A percentile compares a stretch with the other conserved stretches of the same genome.
Conservation (phyloP, 2,113 vertebrate species). For the Lycaon pictus region DNA sequence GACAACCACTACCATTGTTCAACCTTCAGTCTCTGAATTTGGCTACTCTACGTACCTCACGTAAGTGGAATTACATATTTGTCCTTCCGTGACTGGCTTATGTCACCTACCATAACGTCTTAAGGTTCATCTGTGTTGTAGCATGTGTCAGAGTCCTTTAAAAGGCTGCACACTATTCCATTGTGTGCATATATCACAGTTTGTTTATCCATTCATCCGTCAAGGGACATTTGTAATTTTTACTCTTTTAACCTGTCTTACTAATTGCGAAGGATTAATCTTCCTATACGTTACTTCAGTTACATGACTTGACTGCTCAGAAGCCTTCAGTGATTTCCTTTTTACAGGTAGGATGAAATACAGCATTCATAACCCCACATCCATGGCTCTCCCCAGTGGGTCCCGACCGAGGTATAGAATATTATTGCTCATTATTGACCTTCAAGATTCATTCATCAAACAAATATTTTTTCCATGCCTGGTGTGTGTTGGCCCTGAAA, state of each 20-base stretch:
- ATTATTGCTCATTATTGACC: neutral
- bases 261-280: neutral
- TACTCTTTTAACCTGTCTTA: neutral
- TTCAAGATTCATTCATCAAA: neutral
- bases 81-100: neutral
- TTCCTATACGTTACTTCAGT: neutral
- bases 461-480: constrained; percentile 15
- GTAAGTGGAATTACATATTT: neutral
- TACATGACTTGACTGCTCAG: neutral
- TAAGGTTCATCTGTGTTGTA: neutral
- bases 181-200: neutral
- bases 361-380: neutral
- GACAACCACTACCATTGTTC: neutral
- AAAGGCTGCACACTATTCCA: neutral
- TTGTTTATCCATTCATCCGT: neutral
- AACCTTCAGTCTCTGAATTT: constrained; percentile 9
- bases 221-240: neutral
- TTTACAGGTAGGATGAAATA: neutral
- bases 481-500: neutral
- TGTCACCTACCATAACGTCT: constrained; percentile 23
- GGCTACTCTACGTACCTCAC: neutral
- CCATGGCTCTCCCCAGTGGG: neutral
- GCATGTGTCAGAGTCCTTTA: neutral
- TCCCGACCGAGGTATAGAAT: neutral
- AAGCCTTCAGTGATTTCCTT: neutral